These are phyloP conservation scores for Aquatica leii DNA, from an alignment of 2,888 invertebrate species.

Conservation along the genomic window DNA sequence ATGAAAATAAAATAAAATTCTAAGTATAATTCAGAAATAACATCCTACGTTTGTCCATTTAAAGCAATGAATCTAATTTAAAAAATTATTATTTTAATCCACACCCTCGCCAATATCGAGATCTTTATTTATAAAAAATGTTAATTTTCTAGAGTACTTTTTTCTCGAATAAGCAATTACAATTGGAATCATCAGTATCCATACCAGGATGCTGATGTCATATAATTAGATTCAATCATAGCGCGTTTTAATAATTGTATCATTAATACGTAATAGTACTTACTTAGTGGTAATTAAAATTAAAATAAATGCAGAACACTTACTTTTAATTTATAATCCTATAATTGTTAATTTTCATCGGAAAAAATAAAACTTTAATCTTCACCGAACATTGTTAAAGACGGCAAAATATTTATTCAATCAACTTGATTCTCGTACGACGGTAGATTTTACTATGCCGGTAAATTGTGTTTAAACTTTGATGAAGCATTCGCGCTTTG, in stretches of 20 bases:
- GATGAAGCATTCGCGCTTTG: constrained; percentile 36
- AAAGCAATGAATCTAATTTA: constrained; percentile 26
- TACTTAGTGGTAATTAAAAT: no score
- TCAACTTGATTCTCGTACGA: constrained; percentile 27
- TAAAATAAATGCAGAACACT: no score
- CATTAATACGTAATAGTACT: constrained; percentile 19
- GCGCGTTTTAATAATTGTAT: constrained; percentile 27
- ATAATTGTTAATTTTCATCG: no score
- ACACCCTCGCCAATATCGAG: constrained; percentile 24
- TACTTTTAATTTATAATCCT: no score
- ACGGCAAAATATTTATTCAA: no score
- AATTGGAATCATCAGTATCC: constrained; percentile 40
- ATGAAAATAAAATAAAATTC: constrained; percentile 31
- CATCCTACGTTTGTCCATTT: constrained; percentile 28
- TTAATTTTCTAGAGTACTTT: constrained; percentile 1
- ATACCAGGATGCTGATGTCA: constrained; percentile 41
- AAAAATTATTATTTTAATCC: constrained; percentile 30
- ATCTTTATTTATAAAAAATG: constrained; percentile 17
- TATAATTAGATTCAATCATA: constrained; percentile 39
- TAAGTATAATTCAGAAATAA: constrained; percentile 32
- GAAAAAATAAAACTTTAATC: no score
- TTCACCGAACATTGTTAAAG: no score
- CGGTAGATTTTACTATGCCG: constrained; percentile 35
- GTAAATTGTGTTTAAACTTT: constrained; percentile 33
- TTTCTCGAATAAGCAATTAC: constrained; percentile 31